A percentile compares a stretch with the other conserved stretches of the same genome.
Evolutionary conservation across 2,888 invertebrate species (phyloP).

Genomic region (Euplexia lucipara): DNA sequence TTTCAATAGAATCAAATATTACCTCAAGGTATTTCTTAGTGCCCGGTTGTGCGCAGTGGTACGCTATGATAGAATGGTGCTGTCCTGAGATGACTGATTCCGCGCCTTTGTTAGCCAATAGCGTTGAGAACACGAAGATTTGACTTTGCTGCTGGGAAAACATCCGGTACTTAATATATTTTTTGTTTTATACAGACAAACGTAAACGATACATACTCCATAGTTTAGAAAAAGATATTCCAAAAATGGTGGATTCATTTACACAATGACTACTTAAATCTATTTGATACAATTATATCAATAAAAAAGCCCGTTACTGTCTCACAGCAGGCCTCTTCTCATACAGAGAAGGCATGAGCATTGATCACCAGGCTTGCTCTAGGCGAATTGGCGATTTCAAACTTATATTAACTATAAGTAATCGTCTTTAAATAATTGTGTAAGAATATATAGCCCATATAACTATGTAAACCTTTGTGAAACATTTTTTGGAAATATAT

Average conservation of each 20-base stretch:
- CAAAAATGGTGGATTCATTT: slow-evolving; percentile 26
- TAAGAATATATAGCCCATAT: too few species aligned
- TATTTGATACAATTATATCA: too few species aligned
- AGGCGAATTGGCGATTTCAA: too few species aligned
- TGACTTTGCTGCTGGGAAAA: slow-evolving; percentile 98
- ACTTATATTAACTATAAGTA: too few species aligned
- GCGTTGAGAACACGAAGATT: slow-evolving; percentile 99
- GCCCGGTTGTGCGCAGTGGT: slow-evolving; percentile 98
- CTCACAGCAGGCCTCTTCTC: too few species aligned
- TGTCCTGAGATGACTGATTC: slow-evolving; percentile 97
- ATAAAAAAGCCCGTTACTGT: too few species aligned
- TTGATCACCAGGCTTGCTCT: too few species aligned
- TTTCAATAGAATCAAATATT: slow-evolving; percentile 51
- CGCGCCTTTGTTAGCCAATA: slow-evolving; percentile 98
- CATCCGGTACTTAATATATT: slow-evolving; percentile 66
- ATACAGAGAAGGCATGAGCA: too few species aligned
- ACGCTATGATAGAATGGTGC: slow-evolving; percentile 97
- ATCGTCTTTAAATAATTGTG: too few species aligned
- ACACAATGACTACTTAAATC: too few species aligned
- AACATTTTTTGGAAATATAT: too few species aligned
- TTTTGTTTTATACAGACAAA: slow-evolving; percentile 28
- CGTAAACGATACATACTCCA: neutral
- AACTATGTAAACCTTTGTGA: too few species aligned
- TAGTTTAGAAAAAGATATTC: slow-evolving; percentile 35
- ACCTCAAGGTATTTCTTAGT: slow-evolving; percentile 98